Conservation (phyloP, 2,797 vertebrate species). For the Paguma larvata region DNA sequence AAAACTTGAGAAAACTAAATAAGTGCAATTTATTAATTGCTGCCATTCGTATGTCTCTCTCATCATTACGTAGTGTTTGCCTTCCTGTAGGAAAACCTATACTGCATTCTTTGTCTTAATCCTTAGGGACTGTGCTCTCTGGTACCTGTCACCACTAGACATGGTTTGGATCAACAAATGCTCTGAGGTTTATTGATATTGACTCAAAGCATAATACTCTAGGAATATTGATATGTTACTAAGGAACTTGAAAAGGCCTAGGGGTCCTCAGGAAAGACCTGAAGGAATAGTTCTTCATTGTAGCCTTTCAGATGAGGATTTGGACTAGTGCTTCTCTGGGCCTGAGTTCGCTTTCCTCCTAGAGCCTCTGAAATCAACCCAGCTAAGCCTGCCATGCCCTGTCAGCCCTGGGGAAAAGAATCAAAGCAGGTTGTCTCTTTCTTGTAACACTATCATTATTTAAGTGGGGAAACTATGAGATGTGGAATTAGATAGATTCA, state of each 20-base stretch:
- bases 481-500: conserved; percentile 7
- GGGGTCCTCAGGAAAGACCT: background rate
- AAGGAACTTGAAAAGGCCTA: background rate
- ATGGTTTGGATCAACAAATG: conserved; percentile 39
- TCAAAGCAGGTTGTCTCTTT: background rate
- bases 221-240: background rate
- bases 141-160: background rate
- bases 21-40: background rate
- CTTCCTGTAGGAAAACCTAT: background rate
- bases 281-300: background rate
- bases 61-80: background rate
- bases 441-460: background rate
- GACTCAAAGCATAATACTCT: background rate
- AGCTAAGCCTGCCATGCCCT: background rate
- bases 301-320: background rate
- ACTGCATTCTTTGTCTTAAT: background rate
- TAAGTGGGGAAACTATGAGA: conserved; percentile 26
- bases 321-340: background rate
- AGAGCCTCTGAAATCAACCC: background rate
- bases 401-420: background rate
- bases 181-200: background rate
- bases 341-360: background rate
- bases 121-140: background rate
- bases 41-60: background rate
- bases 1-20: conserved; percentile 7